Conservation (phyloP, 2,797 vertebrate genomes). For the Fistularia commersonii region DNA sequence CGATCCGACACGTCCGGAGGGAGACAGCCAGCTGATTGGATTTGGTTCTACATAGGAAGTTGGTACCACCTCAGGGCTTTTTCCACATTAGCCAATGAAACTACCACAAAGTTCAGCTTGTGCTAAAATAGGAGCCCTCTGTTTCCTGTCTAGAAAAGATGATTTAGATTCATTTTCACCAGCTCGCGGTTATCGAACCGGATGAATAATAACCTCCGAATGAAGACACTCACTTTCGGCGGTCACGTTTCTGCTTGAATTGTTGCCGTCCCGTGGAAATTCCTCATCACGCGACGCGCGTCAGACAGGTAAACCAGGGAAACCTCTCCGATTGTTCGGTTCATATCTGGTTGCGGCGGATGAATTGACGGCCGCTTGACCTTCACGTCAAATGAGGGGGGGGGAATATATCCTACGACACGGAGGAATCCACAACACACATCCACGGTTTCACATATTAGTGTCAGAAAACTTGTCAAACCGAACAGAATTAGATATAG, state of each 20-base stretch:
- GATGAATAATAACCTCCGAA: no score
- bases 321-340: conserved; percentile 1
- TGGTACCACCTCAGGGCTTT: conserved; percentile 63
- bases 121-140: conserved; percentile 15
- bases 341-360: conserved; percentile 10
- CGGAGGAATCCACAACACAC: no score
- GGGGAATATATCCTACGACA: no score
- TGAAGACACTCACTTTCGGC: no score
- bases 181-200: neutral
- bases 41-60: conserved; percentile 70
- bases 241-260: no score
- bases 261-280: no score
- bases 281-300: no score
- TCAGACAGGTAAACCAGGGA: no score
- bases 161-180: conserved; percentile 5
- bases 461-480: no score
- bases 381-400: conserved; percentile 31
- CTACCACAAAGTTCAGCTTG: conserved; percentile 41
- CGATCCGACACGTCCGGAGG: conserved; percentile 60
- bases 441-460: no score
- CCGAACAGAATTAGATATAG: no score
- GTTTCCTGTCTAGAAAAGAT: conserved; percentile 15
- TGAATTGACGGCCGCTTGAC: conserved; percentile 49
- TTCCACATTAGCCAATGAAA: conserved; percentile 79
- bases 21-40: conserved; percentile 64